Conservation (phyloP, 2,797 vertebrate species). For the Notolabrus celidotus region DNA sequence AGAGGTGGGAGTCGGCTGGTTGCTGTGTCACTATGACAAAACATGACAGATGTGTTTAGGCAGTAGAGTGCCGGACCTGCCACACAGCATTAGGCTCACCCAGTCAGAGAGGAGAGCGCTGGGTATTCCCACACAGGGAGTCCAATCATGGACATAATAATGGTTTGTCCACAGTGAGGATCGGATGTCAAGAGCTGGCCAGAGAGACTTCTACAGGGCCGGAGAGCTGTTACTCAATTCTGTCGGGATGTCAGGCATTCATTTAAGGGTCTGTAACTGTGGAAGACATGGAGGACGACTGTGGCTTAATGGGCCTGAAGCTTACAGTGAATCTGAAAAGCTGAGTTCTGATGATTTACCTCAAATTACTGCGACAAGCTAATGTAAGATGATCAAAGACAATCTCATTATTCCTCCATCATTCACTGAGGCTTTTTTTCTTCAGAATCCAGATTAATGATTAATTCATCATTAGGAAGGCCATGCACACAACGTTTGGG, state of each 20-base stretch:
- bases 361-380: conserved; percentile 65
- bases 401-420: conserved; percentile 73
- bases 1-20: conserved; percentile 83
- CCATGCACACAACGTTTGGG: conserved; percentile 48
- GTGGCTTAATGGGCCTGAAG: conserved; percentile 28
- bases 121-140: conserved; percentile 78
- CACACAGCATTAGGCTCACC: conserved; percentile 85
- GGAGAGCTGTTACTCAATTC: conserved; percentile 51
- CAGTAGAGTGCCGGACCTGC: conserved; percentile 85
- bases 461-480: conserved; percentile 69
- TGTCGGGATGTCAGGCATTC: conserved; percentile 39
- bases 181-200: conserved; percentile 65
- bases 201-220: conserved; percentile 43
- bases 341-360: conserved; percentile 54
- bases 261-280: conserved; percentile 32
- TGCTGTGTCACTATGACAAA: conserved; percentile 83
- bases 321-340: conserved; percentile 41
- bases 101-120: conserved; percentile 75
- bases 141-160: conserved; percentile 83
- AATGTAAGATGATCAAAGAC: conserved; percentile 71
- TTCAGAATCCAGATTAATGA: conserved; percentile 71
- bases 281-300: conserved; percentile 40
- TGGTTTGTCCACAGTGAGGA: conserved; percentile 88
- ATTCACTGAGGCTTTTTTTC: conserved; percentile 49
- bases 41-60: conserved; percentile 87